Evolutionary conservation across 2,888 invertebrate genomes (phyloP), one percentile per base, ranked within the genome.

Genomic region (Thecophora atra): DNA sequence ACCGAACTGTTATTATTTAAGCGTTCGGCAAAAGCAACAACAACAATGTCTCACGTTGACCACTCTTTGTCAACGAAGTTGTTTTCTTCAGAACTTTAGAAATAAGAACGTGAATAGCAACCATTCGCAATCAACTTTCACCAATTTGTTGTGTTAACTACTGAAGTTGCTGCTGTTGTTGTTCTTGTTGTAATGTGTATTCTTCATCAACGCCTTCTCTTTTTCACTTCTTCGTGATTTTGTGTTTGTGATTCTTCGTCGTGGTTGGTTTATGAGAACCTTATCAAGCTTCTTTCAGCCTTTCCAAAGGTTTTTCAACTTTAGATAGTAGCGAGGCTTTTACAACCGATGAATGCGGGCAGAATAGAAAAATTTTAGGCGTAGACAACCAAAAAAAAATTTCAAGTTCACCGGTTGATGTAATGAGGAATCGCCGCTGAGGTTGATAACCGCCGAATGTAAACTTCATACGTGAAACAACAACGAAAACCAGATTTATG

Each of bases 71-170:
- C 37, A 37, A 37, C 37, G 7, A 37, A 6, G 11, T 37, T 37
- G 7, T 6, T 37, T 37, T 37, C 37, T 37, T 37, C 37, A 37
- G 37, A 37, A 37, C 37, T 6, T 80, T 79, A n/a, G n/a, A 78
- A 82, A 81, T 79, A 82, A 83, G 83, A 82, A 82, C 80, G 76
- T 76, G 72, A 79, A 78, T 78, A 78, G 44, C 78, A 78, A 76
- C 37, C 37, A 74, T 76, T 72, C 75, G 76, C 74, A 81, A 82
- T n/a, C 15, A 77, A 83, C 83, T 83, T 83, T 83, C 83, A 83
- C 83, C 83, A 83, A 83, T 83, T 83, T 83, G 83, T 82, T 83
- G 83, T 83, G 83, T 83, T 83, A 82, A 82, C 83, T 79, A 78
- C 78, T 81, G 78, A 11, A 37, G 78, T 79, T 80, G 76, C 44